These are phyloP conservation scores for Onychomys torridus DNA, from an alignment of 2,797 vertebrate species.

Conservation along the genomic window DNA sequence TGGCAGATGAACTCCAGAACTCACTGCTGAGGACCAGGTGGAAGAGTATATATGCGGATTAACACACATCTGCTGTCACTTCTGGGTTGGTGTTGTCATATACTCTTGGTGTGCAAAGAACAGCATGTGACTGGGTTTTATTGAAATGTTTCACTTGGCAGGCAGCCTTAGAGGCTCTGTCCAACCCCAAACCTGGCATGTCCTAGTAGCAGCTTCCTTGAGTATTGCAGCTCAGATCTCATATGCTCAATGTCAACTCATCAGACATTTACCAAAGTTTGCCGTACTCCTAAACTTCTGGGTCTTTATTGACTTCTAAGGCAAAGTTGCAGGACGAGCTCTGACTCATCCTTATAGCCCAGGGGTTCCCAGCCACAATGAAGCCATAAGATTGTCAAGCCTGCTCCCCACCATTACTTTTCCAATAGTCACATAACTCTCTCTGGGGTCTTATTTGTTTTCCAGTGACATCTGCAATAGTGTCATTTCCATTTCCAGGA, in stretches of 20 bases:
- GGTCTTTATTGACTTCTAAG: neutral
- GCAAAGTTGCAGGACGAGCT: neutral
- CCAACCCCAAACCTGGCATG: neutral
- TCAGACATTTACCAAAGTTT: neutral
- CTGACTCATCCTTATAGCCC: neutral
- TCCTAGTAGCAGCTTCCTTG: neutral
- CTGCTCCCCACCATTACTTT: neutral
- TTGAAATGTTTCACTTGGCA: slow-evolving; percentile 33
- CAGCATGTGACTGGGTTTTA: neutral
- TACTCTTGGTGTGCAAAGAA: neutral
- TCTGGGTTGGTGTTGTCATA: neutral
- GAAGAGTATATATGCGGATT: neutral
- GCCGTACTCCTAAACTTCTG: neutral
- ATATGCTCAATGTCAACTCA: neutral
- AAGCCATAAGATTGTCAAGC: neutral
- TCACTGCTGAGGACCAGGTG: neutral
- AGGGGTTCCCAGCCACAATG: neutral
- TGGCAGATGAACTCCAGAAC: neutral
- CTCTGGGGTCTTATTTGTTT: slow-evolving; percentile 33
- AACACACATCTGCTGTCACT: slow-evolving; percentile 8
- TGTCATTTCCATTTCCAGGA: slow-evolving; percentile 13
- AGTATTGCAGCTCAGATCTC: neutral
- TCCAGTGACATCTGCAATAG: neutral
- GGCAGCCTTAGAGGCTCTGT: neutral
- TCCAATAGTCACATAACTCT: neutral